Evolutionary conservation across 2,888 invertebrate genomes (phyloP), one percentile per base, ranked within the genome.

Genomic region (Sussaba pulchella): DNA sequence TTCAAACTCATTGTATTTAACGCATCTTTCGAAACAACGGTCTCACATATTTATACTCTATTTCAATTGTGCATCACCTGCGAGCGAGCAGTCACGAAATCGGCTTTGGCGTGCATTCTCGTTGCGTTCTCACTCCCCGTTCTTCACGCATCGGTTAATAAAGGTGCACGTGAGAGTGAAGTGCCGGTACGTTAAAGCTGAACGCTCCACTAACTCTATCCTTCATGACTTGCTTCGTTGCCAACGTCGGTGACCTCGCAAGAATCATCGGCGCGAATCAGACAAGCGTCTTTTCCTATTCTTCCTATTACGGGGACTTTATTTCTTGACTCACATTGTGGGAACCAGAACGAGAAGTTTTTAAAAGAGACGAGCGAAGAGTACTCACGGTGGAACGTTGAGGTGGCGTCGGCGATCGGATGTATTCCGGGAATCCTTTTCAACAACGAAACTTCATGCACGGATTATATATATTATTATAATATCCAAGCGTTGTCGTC

Each of bases 191-290:
- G 85, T 83, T 87, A 86, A n/a, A 89, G 87, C 88, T 89, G 87
- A 91, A 89, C 91, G 91, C 92, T 92, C 91, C 90, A 91, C 90
- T 91, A 91, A 92, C 92, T 91, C 87, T 87, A 79, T 84, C 87
- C 86, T 83, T 87, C 77, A 74, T 86, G 84, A 87, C 88, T 73
- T 78, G 81, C 81, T 81, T 59, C 77, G 81, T 66, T 81, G 64
- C 81, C 81, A 74, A 77, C 91, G 92, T 92, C 92, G 91, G 90
- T 92, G 92, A 92, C 92, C 92, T 90, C 91, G 82, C 76, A 78
- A 88, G 88, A 88, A 88, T 90, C 91, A 92, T 88, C 91, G 90
- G 91, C 90, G 91, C 91, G 92, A 90, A 91, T 91, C 91, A 89
- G 82, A 72, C 72, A 50, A 57, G 72, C 66, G 54, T 59, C 78